Conservation (phyloP, 2,797 vertebrate genomes). For the Sebastes hubbsi region DNA sequence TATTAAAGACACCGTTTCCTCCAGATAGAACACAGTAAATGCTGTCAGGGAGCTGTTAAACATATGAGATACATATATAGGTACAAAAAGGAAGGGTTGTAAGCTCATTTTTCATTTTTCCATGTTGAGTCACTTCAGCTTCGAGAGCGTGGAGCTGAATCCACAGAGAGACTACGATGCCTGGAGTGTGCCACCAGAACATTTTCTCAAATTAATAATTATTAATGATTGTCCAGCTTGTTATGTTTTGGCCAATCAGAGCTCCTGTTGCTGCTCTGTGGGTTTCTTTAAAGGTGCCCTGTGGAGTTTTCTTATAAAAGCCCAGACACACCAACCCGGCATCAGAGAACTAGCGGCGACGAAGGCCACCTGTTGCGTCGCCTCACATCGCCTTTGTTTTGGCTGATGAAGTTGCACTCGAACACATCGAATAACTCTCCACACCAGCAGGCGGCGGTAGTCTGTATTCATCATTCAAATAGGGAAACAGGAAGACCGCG, state of each 20-base stretch:
- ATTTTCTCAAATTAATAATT: not conserved
- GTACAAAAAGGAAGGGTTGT: not conserved
- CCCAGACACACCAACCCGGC: too few relatives aligned
- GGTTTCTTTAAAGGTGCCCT: not conserved
- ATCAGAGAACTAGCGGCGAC: too few relatives aligned
- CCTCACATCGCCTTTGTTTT: too few relatives aligned
- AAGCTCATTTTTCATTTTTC: not conserved
- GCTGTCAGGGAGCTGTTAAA: constrained; percentile 26
- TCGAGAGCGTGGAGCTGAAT: not conserved
- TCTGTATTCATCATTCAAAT: too few relatives aligned
- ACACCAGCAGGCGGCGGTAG: too few relatives aligned
- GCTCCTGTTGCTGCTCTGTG: not conserved
- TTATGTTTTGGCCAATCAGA: not conserved
- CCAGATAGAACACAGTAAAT: constrained; percentile 21
- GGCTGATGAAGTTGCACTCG: too few relatives aligned
- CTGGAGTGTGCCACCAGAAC: not conserved
- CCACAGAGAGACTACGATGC: not conserved
- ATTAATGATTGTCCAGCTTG: not conserved
- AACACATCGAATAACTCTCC: too few relatives aligned
- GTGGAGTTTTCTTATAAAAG: not conserved
- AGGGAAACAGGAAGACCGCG: too few relatives aligned
- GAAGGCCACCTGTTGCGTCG: too few relatives aligned
- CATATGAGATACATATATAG: not conserved
- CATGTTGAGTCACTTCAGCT: not conserved
- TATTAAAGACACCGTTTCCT: constrained; percentile 42